Evolutionary conservation across 2,113 vertebrate genomes (phyloP), one percentile per base, ranked within the genome.

Genomic region (Cercocebus atys): DNA sequence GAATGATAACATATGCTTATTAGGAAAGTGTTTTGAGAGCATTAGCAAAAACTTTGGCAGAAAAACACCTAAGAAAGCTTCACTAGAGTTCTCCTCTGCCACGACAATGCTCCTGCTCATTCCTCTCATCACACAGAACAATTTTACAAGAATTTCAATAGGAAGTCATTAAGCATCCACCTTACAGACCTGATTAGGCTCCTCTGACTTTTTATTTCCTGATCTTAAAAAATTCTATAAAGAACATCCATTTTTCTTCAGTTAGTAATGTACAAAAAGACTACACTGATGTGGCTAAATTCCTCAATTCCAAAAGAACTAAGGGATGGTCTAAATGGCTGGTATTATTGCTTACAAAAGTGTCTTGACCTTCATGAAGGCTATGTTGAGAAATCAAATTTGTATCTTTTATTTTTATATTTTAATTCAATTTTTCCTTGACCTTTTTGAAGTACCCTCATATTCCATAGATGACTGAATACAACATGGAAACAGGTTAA

Each of bases 401-500:
- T 47, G 8, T 47, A 18, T 47, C 27, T 47, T 78, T 78, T 45
- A 78, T 78, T 78, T 78, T 32, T 47, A 47, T 78, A 45, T 47
- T 78, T 78, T 78, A 78, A 47, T 47, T 78, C 14, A 14, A 78
- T 47, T 78, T 78, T 43, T 47, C 27, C 25, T 32, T 27, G 43
- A 78, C 17, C 75, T 78, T 78, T 47, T 47, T 18, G 16, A 78
- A 47, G 75, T 47, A 17, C 27, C 16, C 27, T 78, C 27, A 32
- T 47, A 66, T 10, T 94, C 20, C 68, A 86, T 2, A 96, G 70
- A 73, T 72, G 52, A 86, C 59, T 87, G 9, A 96, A 88, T 93
- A 91, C 20, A 96, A 82, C 78, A 84, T 70, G 47, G 43, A 68
- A 89, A 95, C 17, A 79, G 25, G 35, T 90, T 83, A 94, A 76